Conservation (phyloP, 2,113 vertebrate genomes). For the Zootoca vivipara region DNA sequence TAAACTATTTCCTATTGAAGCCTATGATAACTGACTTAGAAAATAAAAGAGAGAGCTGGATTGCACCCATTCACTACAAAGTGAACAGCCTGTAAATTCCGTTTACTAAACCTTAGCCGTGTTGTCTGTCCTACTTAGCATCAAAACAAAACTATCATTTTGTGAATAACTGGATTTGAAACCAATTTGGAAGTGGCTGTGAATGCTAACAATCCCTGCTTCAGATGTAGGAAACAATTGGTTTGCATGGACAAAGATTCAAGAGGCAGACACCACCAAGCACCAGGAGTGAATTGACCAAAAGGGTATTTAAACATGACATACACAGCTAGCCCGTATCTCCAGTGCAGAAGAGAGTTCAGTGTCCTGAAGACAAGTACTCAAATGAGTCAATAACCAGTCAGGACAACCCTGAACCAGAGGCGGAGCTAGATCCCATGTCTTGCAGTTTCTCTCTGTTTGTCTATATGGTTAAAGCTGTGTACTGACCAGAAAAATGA, state of each 20-base stretch:
- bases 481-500: not conserved
- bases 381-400: not conserved
- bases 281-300: not conserved
- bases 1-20: constrained; percentile 30
- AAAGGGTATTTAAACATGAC: not conserved
- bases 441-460: not conserved
- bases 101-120: constrained; percentile 12
- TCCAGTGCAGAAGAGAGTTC: not conserved
- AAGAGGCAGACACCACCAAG: not conserved
- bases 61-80: constrained; percentile 27
- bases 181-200: constrained; percentile 28
- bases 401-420: not conserved
- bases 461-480: not conserved
- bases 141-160: constrained; percentile 31
- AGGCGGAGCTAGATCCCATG: too few species aligned
- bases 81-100: constrained; percentile 23
- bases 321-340: not conserved
- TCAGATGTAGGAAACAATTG: not conserved
- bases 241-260: not conserved
- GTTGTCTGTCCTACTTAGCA: constrained; percentile 26
- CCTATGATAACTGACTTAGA: constrained; percentile 23
- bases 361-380: not conserved
- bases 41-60: not conserved
- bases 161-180: constrained; percentile 27
- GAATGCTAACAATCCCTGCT: constrained; percentile 14